Evolutionary conservation across 2,797 vertebrate genomes (phyloP).

Genomic region (Neomorphus geoffroyi): DNA sequence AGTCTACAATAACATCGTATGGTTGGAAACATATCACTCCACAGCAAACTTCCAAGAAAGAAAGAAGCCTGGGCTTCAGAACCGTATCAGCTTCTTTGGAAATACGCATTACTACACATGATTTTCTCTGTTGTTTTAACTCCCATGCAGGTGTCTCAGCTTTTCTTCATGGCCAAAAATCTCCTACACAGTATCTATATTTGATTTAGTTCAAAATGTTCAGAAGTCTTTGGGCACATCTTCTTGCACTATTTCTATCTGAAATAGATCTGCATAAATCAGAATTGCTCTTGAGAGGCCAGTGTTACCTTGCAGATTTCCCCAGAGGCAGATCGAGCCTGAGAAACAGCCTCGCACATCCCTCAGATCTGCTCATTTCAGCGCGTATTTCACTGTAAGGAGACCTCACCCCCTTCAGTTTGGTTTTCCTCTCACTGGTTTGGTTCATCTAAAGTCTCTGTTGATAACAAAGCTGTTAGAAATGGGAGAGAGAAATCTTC

Average conservation of each 20-base stretch:
- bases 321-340: neutral
- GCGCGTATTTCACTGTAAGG: neutral
- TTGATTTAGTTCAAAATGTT: constrained; percentile 11
- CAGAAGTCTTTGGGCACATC: neutral
- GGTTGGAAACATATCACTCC: neutral
- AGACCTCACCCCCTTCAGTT: neutral
- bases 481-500: neutral
- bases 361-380: neutral
- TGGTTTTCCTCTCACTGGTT: neutral
- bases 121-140: neutral
- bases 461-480: neutral
- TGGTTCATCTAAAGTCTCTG: neutral
- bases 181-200: neutral
- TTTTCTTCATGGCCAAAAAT: neutral
- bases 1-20: neutral
- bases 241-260: too few relatives aligned
- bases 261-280: constrained; percentile 1
- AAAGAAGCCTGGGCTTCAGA: neutral
- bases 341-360: neutral
- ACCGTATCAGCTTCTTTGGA: neutral
- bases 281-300: neutral
- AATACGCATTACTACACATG: neutral
- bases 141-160: neutral
- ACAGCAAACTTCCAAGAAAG: neutral
- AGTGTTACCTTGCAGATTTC: neutral